Evolutionary conservation across 2,888 invertebrate species (phyloP), one percentile per base, ranked within the genome.

Genomic region (Drosophila diplacantha): DNA sequence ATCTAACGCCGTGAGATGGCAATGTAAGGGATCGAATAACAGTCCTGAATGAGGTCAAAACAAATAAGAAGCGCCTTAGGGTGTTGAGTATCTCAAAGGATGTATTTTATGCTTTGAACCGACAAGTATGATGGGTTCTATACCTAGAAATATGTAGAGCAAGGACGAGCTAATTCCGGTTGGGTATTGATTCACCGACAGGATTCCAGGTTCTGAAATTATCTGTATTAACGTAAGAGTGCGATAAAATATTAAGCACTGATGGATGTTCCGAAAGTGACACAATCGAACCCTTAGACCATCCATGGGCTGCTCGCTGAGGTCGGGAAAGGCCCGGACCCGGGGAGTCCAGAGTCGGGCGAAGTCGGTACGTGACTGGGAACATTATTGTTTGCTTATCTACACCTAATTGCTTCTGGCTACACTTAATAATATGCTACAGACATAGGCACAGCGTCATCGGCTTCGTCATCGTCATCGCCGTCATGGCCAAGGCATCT

Each of bases 331-430:
- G 12, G 47, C 46, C 26, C 16, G n/a, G 44, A 18, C 43, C 18
- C 9, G 34, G 11, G 14, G 54, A 26, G 47, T 8, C n/a, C 26
- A 37, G 54, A 34, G 52, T 20, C 32, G 51, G 20, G 16, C 12
- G 18, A 41, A 53, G 11, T 39, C 22, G 71, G 76, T 82, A 83
- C 83, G 83, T 83, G 83, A 83, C 83, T 84, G 74, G 81, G 79
- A 84, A 82, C 83, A 83, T 84, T 83, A 85, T 83, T 85, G 84
- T 84, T 84, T 83, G 83, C 84, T 85, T 85, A 84, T 85, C 84
- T 76, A 80, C 81, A 83, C 81, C 85, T 85, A 85, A 85, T 85
- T 85, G 85, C 85, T 85, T 80, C 75, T 81, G 85, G 85, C 86
- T 84, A 85, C 84, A 85, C 85, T 85, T 85, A 85, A 84, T 85